Base-by-base conservation (phyloP, 2,113 vertebrate species). In the Otocyon megalotis region DNA sequence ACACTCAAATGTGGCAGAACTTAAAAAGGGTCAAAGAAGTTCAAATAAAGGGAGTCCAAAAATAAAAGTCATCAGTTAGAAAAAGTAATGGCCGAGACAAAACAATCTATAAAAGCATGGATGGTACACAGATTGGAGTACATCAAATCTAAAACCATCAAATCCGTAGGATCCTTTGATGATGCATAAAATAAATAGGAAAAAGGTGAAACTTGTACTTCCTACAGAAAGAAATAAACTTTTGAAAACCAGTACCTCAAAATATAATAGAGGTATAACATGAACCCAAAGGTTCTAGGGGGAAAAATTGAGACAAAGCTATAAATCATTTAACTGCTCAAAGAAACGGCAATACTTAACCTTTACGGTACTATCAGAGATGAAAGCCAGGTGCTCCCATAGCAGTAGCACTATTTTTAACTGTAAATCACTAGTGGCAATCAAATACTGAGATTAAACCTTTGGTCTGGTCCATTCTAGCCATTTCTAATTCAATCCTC, bases 21-120 rank as follows among this genome's bases (percentile, higher is more conserved):
- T 77, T 83, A 91, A 48, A n/a, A 74, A 56, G 26, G 35, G 8
- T 88, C 86, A 67, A 69, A 93, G 35, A 76, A 90, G 35, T 77
- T 94, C 28, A 92, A 94, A 89, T n/a, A 81, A 88, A 94, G 2
- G 30, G 17, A 87, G 20, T 77, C 79, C 65, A 82, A 84, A 96
- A 82, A 56, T 28, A 32, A 80, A 89, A 74, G 62, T 72, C 60
- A 72, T 82, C 32, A 60, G 16, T 65, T 62, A 65, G 63, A 84
- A 84, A 80, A 84, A 28, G 17, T 35, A 88, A 77, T 5, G 30
- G 62, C 56, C 20, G 5, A 12, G 54, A 58, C 32, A 76, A 88
- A 48, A 69, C n/a, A 81, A 74, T 48, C 62, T 48, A 48, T 19
- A 16, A 86, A 95, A 89, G 20, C 14, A 82, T 19, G 1, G 37